phyloP scores from a whole-genome alignment of 2,113 vertebrate genomes.

The Phaethornis superciliosus region DNA sequence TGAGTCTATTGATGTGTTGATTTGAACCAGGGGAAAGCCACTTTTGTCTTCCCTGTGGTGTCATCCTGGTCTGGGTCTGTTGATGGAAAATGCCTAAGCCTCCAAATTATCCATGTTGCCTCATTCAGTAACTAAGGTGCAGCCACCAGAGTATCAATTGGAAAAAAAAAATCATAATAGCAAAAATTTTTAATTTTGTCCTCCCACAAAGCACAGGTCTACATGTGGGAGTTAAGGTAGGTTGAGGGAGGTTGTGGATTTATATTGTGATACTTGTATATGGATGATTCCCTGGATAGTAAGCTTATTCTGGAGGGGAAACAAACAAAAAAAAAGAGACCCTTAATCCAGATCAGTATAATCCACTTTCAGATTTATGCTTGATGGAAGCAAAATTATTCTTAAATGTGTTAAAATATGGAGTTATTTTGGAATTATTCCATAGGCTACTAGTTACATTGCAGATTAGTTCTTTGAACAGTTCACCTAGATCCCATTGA shows the following conservation, averaged over 20 bases:
- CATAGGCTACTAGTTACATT: background rate
- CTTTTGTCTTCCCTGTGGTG: fast-evolving
- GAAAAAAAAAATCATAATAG: background rate
- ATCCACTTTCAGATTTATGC: background rate
- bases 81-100: background rate
- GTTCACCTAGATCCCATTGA: background rate
- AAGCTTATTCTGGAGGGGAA: background rate
- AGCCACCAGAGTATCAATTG: background rate
- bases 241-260: background rate
- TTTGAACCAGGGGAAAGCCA: background rate
- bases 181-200: background rate
- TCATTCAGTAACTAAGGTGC: background rate
- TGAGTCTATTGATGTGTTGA: background rate
- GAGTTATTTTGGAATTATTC: background rate
- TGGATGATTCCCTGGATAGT: background rate
- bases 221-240: background rate
- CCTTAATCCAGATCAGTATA: background rate
- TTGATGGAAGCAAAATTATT: background rate
- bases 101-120: background rate
- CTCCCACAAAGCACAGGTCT: background rate
- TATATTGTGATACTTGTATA: background rate
- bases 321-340: background rate
- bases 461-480: background rate
- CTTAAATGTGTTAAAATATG: background rate
- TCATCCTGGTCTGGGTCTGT: background rate